phyloP scores from a whole-genome alignment of 2,888 invertebrate genomes.

The Mesochorus sp. region DNA sequence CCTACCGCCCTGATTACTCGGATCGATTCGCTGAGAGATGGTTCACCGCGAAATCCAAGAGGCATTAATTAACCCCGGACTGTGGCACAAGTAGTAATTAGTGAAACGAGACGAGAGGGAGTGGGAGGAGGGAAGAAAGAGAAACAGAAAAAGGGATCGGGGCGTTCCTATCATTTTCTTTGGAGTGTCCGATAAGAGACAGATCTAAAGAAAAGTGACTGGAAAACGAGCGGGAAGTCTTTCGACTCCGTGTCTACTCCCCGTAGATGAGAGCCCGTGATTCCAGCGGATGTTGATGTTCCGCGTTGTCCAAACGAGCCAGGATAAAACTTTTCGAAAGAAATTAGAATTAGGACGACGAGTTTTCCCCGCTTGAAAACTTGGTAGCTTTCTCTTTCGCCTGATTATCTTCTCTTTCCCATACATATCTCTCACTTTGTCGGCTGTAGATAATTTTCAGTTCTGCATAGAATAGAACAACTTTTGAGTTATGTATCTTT shows the following conservation, averaged over 20 bases:
- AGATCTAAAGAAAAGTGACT: conserved; percentile 41
- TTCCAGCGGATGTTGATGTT: conserved; percentile 68
- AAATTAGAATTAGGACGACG: conserved; percentile 62
- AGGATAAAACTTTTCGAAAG: conserved; percentile 56
- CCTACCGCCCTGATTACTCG: conserved; percentile 48
- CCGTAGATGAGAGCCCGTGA: conserved; percentile 58
- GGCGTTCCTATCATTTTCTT: conserved; percentile 28
- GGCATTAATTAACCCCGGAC: conserved; percentile 62
- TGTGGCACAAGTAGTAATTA: conserved; percentile 62
- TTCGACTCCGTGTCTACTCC: conserved; percentile 14
- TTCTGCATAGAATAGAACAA: conserved; percentile 1
- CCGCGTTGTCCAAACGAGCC: conserved; percentile 62
- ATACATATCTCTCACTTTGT: conserved; percentile 17
- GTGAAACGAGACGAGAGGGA: conserved; percentile 49
- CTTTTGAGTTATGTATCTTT: not conserved
- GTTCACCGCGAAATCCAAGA: conserved; percentile 53
- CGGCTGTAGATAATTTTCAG: conserved; percentile 10
- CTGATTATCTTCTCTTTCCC: conserved; percentile 51
- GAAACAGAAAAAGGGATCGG: conserved; percentile 7
- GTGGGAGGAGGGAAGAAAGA: not conserved
- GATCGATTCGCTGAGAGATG: conserved; percentile 59
- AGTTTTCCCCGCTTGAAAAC: conserved; percentile 55
- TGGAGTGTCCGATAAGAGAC: conserved; percentile 38
- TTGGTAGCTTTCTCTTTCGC: conserved; percentile 41
- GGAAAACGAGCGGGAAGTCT: conserved; percentile 30